Base-by-base conservation (phyloP, 2,113 vertebrate species). In the Anolis carolinensis region DNA sequence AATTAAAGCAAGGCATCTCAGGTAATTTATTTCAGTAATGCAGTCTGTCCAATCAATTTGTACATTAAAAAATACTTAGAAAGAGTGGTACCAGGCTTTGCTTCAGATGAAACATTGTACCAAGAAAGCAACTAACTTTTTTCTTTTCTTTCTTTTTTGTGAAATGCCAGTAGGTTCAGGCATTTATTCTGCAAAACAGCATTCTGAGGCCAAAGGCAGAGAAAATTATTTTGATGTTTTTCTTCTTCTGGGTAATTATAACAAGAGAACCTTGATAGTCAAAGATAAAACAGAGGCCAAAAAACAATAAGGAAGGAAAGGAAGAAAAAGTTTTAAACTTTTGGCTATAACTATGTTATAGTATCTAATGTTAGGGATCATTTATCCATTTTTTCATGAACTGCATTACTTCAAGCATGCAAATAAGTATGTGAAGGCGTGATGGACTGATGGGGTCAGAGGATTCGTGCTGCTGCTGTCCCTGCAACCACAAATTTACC, bases 21-120 rank as follows among this genome's bases (percentile, higher is more conserved):
- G 11, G n/a, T 59, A 27, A 50, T 79, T 80, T 88, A 71, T 85
- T 81, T 76, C 25, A 36, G 25, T 83, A 87, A 84, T 68, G 13
- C 88, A 85, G 39, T 81, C 50, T 25, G 55, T 77, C 68, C 16
- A 79, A 82, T 82, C 78, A 82, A 85, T 88, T 50, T 88, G 44
- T 81, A 62, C 39, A 85, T 59, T 59, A 23, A n/a, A 65, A 83
- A 82, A 84, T n/a, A 59, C n/a, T 62, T 62, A n/a, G 50, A 20
- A 32, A 48, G 39, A n/a, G 21, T 1, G 63, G 48, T 25, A 83
- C 55, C 50, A 30, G 5, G 52, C 50, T 82, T 83, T 68, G 36
- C 39, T 63, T 25, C 14, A 75, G 63, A 81, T 36, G 36, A 72
- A 86, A 86, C 52, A 55, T 30, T 71, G 63, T 55, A 78, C 44